Percentiles rank a stretch among this genome's conserved stretches.
Evolutionary conservation across 2,888 invertebrate genomes (phyloP).

Genomic region (Apamea monoglypha): DNA sequence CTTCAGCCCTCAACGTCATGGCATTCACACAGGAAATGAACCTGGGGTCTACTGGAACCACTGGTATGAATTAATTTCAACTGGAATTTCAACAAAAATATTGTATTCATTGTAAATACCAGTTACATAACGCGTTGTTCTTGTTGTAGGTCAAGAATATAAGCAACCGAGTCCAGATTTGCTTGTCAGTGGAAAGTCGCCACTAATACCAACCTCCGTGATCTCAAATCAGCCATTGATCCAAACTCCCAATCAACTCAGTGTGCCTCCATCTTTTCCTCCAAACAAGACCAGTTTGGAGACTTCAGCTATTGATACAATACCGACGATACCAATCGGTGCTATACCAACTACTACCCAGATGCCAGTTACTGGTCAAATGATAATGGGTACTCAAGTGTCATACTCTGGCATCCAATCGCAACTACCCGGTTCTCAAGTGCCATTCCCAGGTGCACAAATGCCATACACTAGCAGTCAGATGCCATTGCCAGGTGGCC

Average conservation of each 20-base stretch:
- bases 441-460: conserved; percentile 26
- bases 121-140: neutral
- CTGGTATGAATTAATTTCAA: conserved; percentile 10
- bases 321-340: conserved; percentile 22
- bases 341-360: conserved; percentile 25
- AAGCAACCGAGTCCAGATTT: conserved; percentile 84
- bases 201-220: conserved; percentile 54
- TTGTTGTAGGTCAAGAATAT: conserved; percentile 69
- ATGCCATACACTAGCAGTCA: conserved; percentile 15
- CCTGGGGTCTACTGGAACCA: conserved; percentile 69
- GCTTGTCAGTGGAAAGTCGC: conserved; percentile 79
- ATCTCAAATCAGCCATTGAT: conserved; percentile 48
- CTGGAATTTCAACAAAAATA: neutral
- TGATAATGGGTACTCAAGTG: conserved; percentile 16
- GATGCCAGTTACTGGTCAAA: conserved; percentile 30
- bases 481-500: conserved; percentile 9
- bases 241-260: conserved; percentile 69
- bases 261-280: conserved; percentile 60
- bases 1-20: conserved; percentile 95
- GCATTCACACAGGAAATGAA: conserved; percentile 94
- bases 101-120: neutral
- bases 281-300: conserved; percentile 57
- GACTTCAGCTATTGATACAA: conserved; percentile 30
- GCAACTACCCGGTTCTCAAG: conserved; percentile 25
- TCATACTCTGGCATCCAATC: conserved; percentile 21